Conservation (phyloP, 2,888 invertebrate species). For the Callosobruchus maculatus region DNA sequence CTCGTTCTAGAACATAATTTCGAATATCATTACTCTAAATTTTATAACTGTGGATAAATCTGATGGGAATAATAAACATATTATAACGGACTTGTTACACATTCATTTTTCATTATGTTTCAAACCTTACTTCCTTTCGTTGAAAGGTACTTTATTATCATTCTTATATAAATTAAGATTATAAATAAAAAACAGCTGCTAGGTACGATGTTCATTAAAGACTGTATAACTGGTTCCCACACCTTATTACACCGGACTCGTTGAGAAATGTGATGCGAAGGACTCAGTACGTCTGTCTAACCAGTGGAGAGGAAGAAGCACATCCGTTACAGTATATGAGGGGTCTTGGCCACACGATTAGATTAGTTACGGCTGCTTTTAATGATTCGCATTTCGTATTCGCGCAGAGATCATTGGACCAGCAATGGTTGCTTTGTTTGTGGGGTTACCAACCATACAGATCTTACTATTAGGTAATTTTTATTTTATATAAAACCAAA, state of each 20-base stretch:
- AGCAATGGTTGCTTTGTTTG: no score
- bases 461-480: no score
- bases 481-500: no score
- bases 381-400: not conserved
- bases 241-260: not conserved
- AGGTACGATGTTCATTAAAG: not conserved
- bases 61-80: no score
- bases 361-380: not conserved
- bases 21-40: no score
- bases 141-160: not conserved
- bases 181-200: not conserved
- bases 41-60: no score
- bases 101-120: not conserved
- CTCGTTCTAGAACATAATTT: no score
- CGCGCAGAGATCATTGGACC: not conserved
- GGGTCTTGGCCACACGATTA: not conserved
- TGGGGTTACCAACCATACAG: no score
- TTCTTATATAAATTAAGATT: not conserved
- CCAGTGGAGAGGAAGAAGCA: not conserved
- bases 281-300: not conserved
- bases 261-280: not conserved
- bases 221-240: not conserved
- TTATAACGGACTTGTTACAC: no score
- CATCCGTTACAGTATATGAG: not conserved
- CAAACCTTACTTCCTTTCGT: not conserved